Evolutionary conservation across 1,140 invertebrate species (phyloP), one percentile per base, ranked within the genome.

Genomic region (Rhynchophorus ferrugineus): DNA sequence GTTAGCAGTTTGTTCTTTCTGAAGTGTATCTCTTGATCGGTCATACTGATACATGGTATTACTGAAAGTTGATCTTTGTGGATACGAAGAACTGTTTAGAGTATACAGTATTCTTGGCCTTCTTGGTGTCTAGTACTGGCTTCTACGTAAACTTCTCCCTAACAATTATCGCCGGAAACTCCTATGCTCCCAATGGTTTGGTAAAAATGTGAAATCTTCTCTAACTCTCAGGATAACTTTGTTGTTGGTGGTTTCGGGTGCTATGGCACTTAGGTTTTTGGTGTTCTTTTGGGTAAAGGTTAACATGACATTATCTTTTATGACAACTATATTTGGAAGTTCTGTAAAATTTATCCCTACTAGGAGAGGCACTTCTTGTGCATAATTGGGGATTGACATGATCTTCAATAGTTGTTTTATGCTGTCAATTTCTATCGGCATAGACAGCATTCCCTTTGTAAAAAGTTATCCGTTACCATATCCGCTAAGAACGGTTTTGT

Each of bases 101-200:
- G 62, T 49, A 61, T 61, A 48, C 59, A 55, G 48, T 65, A 62
- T 29, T 69, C 49, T 35, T 43, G 51, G 44, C 66, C 61, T 44
- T 66, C 55, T 56, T 71, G 44, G 37, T 61, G 61, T 46, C 67
- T 49, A 36, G 71, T 60, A 56, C 67, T 70, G 56, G 61, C 44
- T 24, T 54, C 44, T 3, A 48, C 19, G 8, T 24, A 47, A 3
- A 54, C 1, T 13, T 54, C 33, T 24, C 51, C 51, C 19, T 29
- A 13, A 21, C 48, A 54, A 3, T 18, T 8, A 3, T 29, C 18
- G 29, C 22, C 38, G 18, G 3, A 35, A 16, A 54, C 44, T 16
- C 9, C 1, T 3, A 46, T 46, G n/a, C 1, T 18, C 29, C 34
- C 17, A 46, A 52, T 52, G 43, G 22, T 54, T 38, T 7, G 43